Evolutionary conservation across 2,113 vertebrate species (phyloP).

Genomic region (Odocoileus hemionus): DNA sequence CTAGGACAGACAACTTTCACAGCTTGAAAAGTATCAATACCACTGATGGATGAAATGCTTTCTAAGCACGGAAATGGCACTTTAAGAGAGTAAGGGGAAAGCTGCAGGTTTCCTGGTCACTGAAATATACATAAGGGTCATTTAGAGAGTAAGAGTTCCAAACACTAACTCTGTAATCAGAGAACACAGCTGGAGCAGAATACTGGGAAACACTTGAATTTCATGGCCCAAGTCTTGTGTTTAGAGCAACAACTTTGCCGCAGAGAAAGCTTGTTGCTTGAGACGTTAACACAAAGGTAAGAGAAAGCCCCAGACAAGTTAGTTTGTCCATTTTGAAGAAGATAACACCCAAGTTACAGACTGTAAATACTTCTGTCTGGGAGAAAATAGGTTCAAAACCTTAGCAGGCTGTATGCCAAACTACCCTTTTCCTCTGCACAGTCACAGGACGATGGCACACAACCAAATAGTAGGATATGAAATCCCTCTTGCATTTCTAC

Average conservation of each 20-base stretch:
- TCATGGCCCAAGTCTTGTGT: neutral
- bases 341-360: neutral
- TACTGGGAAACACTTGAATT: neutral
- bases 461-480: neutral
- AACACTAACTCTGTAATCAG: conserved; percentile 44
- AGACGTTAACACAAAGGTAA: neutral
- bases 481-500: neutral
- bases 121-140: conserved; percentile 34
- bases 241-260: neutral
- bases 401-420: neutral
- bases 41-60: conserved; percentile 9
- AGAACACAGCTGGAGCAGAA: conserved; percentile 45
- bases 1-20: conserved; percentile 19
- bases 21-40: conserved; percentile 9
- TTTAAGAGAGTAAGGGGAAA: conserved; percentile 1
- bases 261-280: neutral
- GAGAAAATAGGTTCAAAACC: neutral
- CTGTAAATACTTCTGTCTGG: neutral
- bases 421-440: neutral
- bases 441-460: neutral
- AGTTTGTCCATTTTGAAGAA: neutral
- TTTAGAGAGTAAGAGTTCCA: conserved; percentile 39
- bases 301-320: neutral
- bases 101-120: conserved; percentile 21
- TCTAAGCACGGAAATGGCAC: conserved; percentile 25